Evolutionary conservation across 2,797 vertebrate genomes (phyloP).

Genomic region (Notolepis coatsorum): DNA sequence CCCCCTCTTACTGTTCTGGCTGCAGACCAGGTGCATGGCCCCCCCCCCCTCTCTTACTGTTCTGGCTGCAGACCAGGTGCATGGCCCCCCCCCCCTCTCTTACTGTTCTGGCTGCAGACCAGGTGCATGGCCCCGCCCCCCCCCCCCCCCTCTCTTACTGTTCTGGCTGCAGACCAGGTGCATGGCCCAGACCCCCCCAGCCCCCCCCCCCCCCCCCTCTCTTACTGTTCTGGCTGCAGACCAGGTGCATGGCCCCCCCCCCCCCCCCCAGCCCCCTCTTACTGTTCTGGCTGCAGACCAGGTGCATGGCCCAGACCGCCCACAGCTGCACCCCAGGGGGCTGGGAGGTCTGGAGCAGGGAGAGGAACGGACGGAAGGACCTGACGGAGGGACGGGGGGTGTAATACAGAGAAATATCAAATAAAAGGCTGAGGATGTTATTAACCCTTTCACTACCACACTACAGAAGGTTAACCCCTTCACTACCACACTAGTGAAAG

Average conservation of each 20-base stretch:
- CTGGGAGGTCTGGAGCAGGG: slow-evolving; percentile 87
- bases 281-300: slow-evolving; percentile 94
- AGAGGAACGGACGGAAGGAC: slow-evolving; percentile 92
- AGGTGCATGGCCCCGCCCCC: neutral
- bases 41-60: slow-evolving; percentile 79
- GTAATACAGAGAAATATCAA: no score
- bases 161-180: slow-evolving; percentile 95
- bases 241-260: slow-evolving; percentile 77
- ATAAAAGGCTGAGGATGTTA: no score
- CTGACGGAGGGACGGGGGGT: slow-evolving; percentile 68
- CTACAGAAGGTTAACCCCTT: no score
- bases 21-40: no score
- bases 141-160: slow-evolving; percentile 74
- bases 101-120: neutral
- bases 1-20: no score
- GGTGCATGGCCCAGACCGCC: slow-evolving; percentile 96
- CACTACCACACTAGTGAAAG: no score
- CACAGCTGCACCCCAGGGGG: slow-evolving; percentile 94
- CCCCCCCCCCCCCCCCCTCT: neutral
- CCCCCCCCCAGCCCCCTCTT: slow-evolving; percentile 47
- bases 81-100: no score
- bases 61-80: slow-evolving; percentile 94
- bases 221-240: slow-evolving; percentile 94
- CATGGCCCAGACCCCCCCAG: no score
- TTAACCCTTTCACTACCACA: no score